Percentiles rank a stretch among this genome's conserved stretches.
phyloP scores from a whole-genome alignment of 2,113 vertebrate species.

The Xiphophorus couchianus region DNA sequence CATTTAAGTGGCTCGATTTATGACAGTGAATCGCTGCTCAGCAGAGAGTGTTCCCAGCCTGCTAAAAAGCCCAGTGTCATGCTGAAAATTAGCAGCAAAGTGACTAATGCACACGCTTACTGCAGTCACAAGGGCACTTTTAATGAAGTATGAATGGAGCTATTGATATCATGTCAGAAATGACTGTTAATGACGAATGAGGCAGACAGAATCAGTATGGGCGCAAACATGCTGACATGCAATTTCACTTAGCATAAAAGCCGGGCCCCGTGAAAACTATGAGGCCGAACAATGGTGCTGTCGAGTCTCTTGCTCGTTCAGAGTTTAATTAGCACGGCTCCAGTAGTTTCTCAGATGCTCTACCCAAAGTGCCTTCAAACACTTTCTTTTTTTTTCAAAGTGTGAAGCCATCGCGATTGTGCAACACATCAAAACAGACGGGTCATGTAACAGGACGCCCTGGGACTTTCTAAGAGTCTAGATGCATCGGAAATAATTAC shows the following conservation, averaged over 20 bases:
- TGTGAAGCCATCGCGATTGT: not conserved
- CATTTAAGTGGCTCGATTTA: conserved; percentile 54
- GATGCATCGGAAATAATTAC: not conserved
- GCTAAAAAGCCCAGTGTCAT: conserved; percentile 63
- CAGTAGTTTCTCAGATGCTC: not conserved
- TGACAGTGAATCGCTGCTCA: conserved; percentile 45
- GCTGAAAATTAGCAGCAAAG: conserved; percentile 62
- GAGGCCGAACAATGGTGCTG: conserved; percentile 1
- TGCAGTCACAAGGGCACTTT: conserved; percentile 35
- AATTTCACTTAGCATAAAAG: conserved; percentile 15
- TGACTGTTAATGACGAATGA: conserved; percentile 14
- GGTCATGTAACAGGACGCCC: not conserved
- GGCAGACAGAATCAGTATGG: conserved; percentile 13
- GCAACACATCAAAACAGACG: not conserved
- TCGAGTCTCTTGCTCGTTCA: conserved; percentile 13
- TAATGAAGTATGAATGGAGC: conserved; percentile 45
- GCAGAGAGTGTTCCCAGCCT: conserved; percentile 52
- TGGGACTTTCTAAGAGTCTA: not conserved
- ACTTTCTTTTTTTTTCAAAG: not conserved
- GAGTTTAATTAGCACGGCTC: not conserved
- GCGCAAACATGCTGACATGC: conserved; percentile 16
- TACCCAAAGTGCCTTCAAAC: not conserved
- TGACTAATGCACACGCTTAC: conserved; percentile 52
- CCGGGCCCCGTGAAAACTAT: conserved; percentile 12
- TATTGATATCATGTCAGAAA: conserved; percentile 53